Base-by-base conservation (phyloP, 2,113 vertebrate species). In the Arvicanthis niloticus region DNA sequence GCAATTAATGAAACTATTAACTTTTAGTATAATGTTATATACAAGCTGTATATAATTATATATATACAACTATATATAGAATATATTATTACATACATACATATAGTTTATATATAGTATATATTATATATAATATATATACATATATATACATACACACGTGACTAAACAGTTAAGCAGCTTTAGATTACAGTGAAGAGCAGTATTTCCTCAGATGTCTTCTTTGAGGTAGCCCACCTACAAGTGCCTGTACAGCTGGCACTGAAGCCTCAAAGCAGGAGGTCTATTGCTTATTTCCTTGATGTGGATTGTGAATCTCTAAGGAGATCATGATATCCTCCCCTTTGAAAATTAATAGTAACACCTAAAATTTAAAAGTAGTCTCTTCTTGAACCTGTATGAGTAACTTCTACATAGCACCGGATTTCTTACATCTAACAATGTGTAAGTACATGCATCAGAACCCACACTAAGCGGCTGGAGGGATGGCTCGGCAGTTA, bases 21-120 rank as follows among this genome's bases (percentile, higher is more conserved):
- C 77, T 93, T 94, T 94, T 88, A 84, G 6, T 68, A 11, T 62
- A 60, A 81, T 87, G 11, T 94, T 96, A 85, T 40, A 42, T 73
- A 42, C 67, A 68, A 16, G 15, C n/a, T 40, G 7, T 40, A 73
- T 73, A 9, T 17, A 13, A 31, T 13, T 31, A 62, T 62, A 24
- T 62, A 24, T 21, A 19, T 60, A 9, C 60, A 34, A 68, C 9
- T 67, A 67, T 15, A 67, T 34, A 67, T 29, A 65, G 26, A 10
- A 65, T 12, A 65, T 65, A 65, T 65, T 11, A 3, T 65, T 29
- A 65, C 10, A 65, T 31, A 31, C 31, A 34, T 65, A 65, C 24
- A 29, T 65, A 65, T 29, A 65, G 62, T 34, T 31, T 67, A 8
- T 34, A 34, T 67, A 15, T 34, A 67, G 65, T 67, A 11, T 67